Evolutionary conservation across 2,888 invertebrate genomes (phyloP).

Genomic region (Phyllotreta striolata): DNA sequence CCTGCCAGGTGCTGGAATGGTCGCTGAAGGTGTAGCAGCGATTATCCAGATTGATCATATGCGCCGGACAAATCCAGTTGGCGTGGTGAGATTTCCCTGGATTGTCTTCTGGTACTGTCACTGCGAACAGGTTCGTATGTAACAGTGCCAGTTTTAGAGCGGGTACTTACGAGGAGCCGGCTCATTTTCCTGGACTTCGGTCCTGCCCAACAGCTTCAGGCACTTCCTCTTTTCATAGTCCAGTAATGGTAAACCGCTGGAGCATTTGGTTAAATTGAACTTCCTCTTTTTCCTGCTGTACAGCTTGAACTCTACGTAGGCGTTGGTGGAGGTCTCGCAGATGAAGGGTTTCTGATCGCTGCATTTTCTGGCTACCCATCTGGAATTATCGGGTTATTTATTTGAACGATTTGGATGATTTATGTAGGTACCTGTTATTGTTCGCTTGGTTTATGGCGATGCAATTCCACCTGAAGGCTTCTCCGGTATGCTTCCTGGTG

Average conservation of each 20-base stretch:
- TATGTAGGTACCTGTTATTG: conserved; percentile 37
- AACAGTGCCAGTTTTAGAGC: conserved; percentile 38
- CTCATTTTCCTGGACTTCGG: conserved; percentile 32
- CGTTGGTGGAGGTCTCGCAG: conserved; percentile 63
- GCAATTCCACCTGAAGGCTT: conserved; percentile 63
- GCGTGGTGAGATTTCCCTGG: conserved; percentile 32
- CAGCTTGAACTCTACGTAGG: conserved; percentile 42
- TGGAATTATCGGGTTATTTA: conserved; percentile 50
- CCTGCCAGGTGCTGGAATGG: conserved; percentile 49
- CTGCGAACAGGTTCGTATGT: conserved; percentile 10
- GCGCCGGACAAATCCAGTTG: conserved; percentile 49
- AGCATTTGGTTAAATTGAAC: conserved; percentile 46
- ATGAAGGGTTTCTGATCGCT: conserved; percentile 69
- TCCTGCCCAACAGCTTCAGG: conserved; percentile 40
- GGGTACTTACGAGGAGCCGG: conserved; percentile 35
- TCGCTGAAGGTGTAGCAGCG: conserved; percentile 54
- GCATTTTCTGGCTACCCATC: conserved; percentile 73
- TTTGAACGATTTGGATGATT: no score
- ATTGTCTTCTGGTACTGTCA: conserved; percentile 13
- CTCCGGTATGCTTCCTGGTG: conserved; percentile 67
- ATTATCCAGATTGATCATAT: conserved; percentile 51
- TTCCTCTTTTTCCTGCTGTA: conserved; percentile 41
- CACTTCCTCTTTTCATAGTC: conserved; percentile 45
- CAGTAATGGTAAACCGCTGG: conserved; percentile 40
- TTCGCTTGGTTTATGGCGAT: conserved; percentile 38